Conservation (phyloP, 2,888 invertebrate species). For the Caenorhabditis angaria region DNA sequence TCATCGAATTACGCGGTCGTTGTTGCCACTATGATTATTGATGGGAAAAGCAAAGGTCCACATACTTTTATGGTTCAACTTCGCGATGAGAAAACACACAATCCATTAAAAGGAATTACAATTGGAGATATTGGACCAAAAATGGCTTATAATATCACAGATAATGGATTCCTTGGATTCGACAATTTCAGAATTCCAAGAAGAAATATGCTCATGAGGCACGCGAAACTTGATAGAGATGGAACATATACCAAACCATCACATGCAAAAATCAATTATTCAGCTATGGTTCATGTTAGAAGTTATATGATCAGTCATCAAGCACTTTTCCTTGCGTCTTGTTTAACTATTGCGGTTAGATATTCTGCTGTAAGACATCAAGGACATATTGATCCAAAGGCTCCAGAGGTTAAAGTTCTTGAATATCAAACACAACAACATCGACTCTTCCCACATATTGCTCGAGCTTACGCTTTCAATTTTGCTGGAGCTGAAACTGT, state of each 20-base stretch:
- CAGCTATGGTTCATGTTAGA: conserved; percentile 82
- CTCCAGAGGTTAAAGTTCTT: conserved; percentile 87
- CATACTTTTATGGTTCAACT: conserved; percentile 93
- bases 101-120: conserved; percentile 82
- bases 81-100: conserved; percentile 86
- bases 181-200: conserved; percentile 87
- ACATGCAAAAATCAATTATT: conserved; percentile 86
- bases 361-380: conserved; percentile 90
- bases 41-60: conserved; percentile 80
- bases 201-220: conserved; percentile 90
- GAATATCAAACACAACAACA: conserved; percentile 94
- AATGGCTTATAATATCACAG: conserved; percentile 88
- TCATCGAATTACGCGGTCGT: conserved; percentile 92
- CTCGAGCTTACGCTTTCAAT: conserved; percentile 83
- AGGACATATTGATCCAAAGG: conserved; percentile 85
- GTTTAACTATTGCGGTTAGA: conserved; percentile 86
- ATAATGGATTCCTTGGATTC: conserved; percentile 91
- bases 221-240: conserved; percentile 80
- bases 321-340: conserved; percentile 82
- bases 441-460: conserved; percentile 83
- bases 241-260: conserved; percentile 87
- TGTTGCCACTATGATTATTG: conserved; percentile 87
- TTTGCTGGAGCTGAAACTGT: conserved; percentile 74
- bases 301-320: conserved; percentile 47
- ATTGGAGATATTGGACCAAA: conserved; percentile 95